These are phyloP conservation scores for Mongoloraphidia duomilia DNA, from an alignment of 2,888 invertebrate genomes.

Conservation along the genomic window DNA sequence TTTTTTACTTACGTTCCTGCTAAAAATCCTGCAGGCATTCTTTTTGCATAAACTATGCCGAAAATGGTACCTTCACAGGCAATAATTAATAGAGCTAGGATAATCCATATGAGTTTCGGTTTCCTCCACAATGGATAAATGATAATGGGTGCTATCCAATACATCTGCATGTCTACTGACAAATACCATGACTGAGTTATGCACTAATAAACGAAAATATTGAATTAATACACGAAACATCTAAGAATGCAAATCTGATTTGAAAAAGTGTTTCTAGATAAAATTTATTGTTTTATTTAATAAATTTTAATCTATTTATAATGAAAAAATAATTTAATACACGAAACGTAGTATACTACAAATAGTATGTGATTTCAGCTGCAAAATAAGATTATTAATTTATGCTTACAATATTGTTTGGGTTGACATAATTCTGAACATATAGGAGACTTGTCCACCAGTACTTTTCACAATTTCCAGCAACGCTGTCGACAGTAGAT, in stretches of 20 bases:
- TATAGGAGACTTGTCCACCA: conserved; percentile 37
- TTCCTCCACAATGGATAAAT: conserved; percentile 19
- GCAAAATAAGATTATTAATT: neutral
- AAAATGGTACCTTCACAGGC: neutral
- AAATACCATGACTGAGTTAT: conserved; percentile 25
- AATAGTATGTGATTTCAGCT: no score
- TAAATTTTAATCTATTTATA: no score
- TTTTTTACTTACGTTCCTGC: no score
- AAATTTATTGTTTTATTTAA: no score
- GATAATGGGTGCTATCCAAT: conserved; percentile 22
- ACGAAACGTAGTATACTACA: no score
- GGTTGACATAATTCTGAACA: conserved; percentile 33
- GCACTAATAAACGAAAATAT: conserved; percentile 21
- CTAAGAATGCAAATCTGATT: no score
- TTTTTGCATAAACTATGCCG: neutral
- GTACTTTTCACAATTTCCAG: conserved; percentile 23
- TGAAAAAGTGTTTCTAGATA: no score
- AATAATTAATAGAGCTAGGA: neutral
- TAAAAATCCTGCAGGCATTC: neutral
- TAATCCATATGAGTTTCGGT: conserved; percentile 7
- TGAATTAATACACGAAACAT: neutral
- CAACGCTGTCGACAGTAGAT: neutral
- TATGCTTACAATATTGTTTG: conserved; percentile 19
- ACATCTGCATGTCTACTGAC: conserved; percentile 27
- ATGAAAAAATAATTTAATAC: neutral